Evolutionary conservation across 2,888 invertebrate genomes (phyloP).

Genomic region (Spodoptera picta): DNA sequence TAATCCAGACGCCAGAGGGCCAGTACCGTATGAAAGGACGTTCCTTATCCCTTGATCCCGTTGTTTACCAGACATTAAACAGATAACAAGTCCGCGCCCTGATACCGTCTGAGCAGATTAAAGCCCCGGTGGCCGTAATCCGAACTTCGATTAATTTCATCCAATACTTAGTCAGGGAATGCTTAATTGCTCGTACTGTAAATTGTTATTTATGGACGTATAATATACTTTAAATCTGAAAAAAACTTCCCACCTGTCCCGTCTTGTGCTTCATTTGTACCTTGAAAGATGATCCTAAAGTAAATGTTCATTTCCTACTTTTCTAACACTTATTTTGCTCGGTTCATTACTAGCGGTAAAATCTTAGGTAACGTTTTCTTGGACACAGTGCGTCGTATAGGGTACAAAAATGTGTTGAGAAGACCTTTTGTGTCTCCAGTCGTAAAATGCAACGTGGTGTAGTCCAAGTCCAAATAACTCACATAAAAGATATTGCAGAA

Average conservation of each 20-base stretch:
- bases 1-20: conserved; percentile 86
- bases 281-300: conserved; percentile 34
- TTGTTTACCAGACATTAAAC: conserved; percentile 90
- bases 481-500: too few species aligned
- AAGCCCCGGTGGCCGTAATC: conserved; percentile 84
- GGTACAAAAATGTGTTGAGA: too few species aligned
- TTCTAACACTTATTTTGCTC: too few species aligned
- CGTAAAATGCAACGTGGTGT: too few species aligned
- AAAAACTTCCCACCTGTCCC: conserved; percentile 37
- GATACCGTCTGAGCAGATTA: conserved; percentile 87
- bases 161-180: conserved; percentile 84
- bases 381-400: too few species aligned
- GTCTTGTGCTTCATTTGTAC: conserved; percentile 28
- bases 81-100: conserved; percentile 88
- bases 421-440: too few species aligned
- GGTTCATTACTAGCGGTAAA: too few species aligned
- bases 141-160: conserved; percentile 88
- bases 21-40: conserved; percentile 85
- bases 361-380: too few species aligned
- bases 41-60: conserved; percentile 88
- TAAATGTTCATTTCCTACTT: not conserved
- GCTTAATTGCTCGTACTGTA: conserved; percentile 73
- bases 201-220: conserved; percentile 69
- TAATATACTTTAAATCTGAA: conserved; percentile 43
- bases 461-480: too few species aligned